These are phyloP conservation scores for Lacanobia wlatinum DNA, from an alignment of 2,888 invertebrate genomes.

Conservation along the genomic window DNA sequence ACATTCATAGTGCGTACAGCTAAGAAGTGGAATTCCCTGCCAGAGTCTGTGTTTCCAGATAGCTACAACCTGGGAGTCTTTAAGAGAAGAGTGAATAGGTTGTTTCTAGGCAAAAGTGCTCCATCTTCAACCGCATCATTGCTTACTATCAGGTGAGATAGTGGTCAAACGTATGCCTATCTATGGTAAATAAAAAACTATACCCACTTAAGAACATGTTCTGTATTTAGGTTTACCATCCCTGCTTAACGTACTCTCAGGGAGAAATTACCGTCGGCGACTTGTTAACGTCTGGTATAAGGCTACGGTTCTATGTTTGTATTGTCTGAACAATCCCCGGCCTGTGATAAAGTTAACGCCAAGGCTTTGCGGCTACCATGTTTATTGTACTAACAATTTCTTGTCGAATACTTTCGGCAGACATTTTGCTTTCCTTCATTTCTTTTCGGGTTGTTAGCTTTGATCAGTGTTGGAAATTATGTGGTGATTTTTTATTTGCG, in stretches of 20 bases:
- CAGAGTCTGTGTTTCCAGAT: too few relatives aligned
- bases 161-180: too few relatives aligned
- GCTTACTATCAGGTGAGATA: too few relatives aligned
- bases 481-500: conserved; percentile 18
- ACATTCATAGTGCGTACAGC: too few relatives aligned
- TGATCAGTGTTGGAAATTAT: conserved; percentile 26
- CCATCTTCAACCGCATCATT: too few relatives aligned
- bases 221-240: conserved; percentile 9
- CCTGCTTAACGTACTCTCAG: conserved; percentile 5
- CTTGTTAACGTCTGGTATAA: conserved; percentile 50
- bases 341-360: conserved; percentile 53
- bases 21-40: too few relatives aligned
- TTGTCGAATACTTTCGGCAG: conserved; percentile 35
- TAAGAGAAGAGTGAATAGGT: too few relatives aligned
- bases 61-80: too few relatives aligned
- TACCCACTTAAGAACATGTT: too few relatives aligned
- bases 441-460: conserved; percentile 9
- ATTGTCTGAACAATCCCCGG: conserved; percentile 49
- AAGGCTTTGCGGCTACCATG: conserved; percentile 40
- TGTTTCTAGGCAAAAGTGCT: too few relatives aligned
- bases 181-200: too few relatives aligned
- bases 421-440: conserved; percentile 34
- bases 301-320: conserved; percentile 42
- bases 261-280: conserved; percentile 38
- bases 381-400: conserved; percentile 55